Conservation (phyloP, 2,888 invertebrate genomes). For the Eilema griseolum region DNA sequence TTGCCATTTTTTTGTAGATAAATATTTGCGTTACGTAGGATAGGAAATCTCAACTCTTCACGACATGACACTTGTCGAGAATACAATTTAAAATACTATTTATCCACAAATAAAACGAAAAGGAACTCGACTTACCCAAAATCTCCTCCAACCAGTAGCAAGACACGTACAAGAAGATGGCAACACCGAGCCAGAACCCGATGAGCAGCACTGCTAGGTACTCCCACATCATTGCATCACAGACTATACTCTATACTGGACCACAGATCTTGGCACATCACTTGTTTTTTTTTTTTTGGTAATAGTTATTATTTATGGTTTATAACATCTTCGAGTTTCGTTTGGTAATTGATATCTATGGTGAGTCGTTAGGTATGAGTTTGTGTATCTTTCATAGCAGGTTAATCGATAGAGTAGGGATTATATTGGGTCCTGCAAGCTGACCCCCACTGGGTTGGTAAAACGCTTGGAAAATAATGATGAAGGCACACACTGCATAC, state of each 20-base stretch:
- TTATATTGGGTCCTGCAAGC: too few relatives aligned
- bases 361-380: conserved; percentile 23
- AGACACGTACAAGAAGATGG: conserved; percentile 83
- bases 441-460: too few relatives aligned
- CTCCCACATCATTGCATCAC: conserved; percentile 76
- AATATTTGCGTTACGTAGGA: too few relatives aligned
- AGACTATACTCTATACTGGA: conserved; percentile 30
- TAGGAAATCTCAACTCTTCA: too few relatives aligned
- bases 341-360: not conserved
- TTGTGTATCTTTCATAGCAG: conserved; percentile 3
- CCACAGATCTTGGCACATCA: conserved; percentile 36
- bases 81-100: too few relatives aligned
- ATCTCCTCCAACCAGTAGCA: conserved; percentile 88
- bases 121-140: conserved; percentile 82
- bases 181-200: conserved; percentile 84
- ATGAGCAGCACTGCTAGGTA: conserved; percentile 78
- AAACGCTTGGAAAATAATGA: too few relatives aligned
- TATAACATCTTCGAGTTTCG: not conserved
- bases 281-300: conserved; percentile 18
- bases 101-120: too few relatives aligned
- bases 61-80: too few relatives aligned
- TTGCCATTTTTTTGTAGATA: too few relatives aligned
- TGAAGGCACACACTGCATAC: too few relatives aligned
- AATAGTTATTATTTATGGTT: too few relatives aligned
- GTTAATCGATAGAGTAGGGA: not conserved